These are phyloP conservation scores for Pseudonaja textilis DNA, from an alignment of 2,113 vertebrate genomes.

Conservation along the genomic window DNA sequence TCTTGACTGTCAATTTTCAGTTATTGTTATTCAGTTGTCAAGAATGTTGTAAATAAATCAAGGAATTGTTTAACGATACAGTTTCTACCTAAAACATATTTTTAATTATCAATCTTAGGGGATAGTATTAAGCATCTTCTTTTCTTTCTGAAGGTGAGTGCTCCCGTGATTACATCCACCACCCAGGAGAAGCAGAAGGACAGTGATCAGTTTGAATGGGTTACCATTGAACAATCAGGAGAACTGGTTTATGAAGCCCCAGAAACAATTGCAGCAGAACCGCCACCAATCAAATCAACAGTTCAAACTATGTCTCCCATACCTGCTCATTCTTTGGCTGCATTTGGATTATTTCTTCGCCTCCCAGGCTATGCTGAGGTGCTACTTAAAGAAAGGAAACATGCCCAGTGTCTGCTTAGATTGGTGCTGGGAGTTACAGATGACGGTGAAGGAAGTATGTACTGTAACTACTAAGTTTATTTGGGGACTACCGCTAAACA, in stretches of 20 bases:
- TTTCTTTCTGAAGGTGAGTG: constrained; percentile 83
- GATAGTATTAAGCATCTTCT: neutral
- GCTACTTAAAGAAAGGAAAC: constrained; percentile 95
- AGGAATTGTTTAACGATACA: neutral
- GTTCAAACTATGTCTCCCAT: constrained; percentile 98
- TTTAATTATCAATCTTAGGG: neutral
- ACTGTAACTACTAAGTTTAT: constrained; percentile 59
- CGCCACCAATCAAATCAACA: constrained; percentile 90
- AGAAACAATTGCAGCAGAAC: constrained; percentile 90
- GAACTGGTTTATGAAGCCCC: constrained; percentile 96
- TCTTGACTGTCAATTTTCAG: neutral
- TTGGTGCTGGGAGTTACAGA: constrained; percentile 97
- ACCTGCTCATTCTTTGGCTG: constrained; percentile 95
- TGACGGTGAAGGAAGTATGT: constrained; percentile 99
- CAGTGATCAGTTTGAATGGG: constrained; percentile 98
- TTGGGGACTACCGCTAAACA: constrained; percentile 47
- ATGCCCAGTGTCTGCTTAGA: constrained; percentile 95
- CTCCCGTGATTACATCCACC: constrained; percentile 88
- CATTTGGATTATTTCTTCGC: constrained; percentile 95
- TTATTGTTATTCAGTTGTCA: neutral
- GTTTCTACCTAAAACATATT: neutral
- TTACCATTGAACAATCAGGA: constrained; percentile 96
- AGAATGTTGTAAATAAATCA: neutral
- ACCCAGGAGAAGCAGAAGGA: constrained; percentile 97
- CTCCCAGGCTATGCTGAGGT: constrained; percentile 98